Percentiles rank a stretch among this genome's conserved stretches.
phyloP scores from a whole-genome alignment of 2,888 invertebrate species.

The Leptopilina syphax region DNA sequence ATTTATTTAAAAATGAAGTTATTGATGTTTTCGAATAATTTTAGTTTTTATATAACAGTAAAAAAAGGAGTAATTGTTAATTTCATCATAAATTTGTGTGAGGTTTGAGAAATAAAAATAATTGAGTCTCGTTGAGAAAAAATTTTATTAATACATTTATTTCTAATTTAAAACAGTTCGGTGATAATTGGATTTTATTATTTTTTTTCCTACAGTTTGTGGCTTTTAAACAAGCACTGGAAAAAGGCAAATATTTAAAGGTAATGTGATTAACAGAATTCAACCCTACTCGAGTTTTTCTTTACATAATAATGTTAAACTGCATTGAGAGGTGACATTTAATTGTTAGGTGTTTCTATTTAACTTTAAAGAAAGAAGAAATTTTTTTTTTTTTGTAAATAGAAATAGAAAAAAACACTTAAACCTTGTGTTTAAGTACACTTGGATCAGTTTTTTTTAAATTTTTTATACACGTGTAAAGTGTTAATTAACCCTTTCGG shows the following conservation, averaged over 20 bases:
- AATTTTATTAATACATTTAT: slow-evolving; percentile 8
- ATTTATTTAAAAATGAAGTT: no score
- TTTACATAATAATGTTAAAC: slow-evolving; percentile 1
- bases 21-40: no score
- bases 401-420: slow-evolving; percentile 1
- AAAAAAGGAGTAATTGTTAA: neutral
- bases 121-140: neutral
- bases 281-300: neutral
- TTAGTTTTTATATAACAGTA: no score
- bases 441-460: neutral
- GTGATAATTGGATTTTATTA: slow-evolving; percentile 4
- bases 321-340: slow-evolving; percentile 6
- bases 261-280: slow-evolving; percentile 8
- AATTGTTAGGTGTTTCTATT: slow-evolving; percentile 13
- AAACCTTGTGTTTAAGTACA: slow-evolving; percentile 17
- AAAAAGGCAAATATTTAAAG: slow-evolving; percentile 11
- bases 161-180: neutral
- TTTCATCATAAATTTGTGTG: neutral
- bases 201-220: neutral
- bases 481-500: slow-evolving; percentile 11
- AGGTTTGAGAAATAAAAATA: neutral
- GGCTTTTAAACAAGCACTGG: neutral
- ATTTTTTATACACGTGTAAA: neutral
- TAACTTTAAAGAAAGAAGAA: neutral
- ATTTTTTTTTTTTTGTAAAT: neutral